A percentile compares a stretch with the other conserved stretches of the same genome.
Conservation (phyloP, 2,113 vertebrate species). For the Rhinogobius similis region DNA sequence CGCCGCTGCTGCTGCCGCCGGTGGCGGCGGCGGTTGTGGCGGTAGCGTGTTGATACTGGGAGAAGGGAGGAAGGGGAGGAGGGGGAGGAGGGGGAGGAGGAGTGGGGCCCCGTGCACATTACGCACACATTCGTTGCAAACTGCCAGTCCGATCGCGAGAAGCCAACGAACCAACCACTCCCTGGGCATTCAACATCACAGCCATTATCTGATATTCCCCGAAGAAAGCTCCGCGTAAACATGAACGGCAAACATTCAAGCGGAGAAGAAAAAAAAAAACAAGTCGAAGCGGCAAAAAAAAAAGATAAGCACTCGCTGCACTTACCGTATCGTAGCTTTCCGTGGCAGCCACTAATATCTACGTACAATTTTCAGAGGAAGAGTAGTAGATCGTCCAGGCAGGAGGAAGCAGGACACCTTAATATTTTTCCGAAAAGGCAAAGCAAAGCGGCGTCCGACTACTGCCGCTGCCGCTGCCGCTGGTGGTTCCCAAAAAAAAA, state of each 20-base stretch:
- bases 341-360: constrained; percentile 31
- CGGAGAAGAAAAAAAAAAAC: background rate
- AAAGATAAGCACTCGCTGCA: constrained; percentile 26
- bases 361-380: constrained; percentile 29
- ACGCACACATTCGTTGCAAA: constrained; percentile 22
- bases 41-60: background rate
- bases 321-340: constrained; percentile 57
- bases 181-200: constrained; percentile 62
- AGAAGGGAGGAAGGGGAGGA: background rate
- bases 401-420: constrained; percentile 33
- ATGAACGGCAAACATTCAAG: background rate
- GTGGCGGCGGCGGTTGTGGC: constrained; percentile 1
- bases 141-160: constrained; percentile 43
- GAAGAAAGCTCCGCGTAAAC: background rate
- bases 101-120: background rate
- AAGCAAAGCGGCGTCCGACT: constrained; percentile 40
- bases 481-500: background rate
- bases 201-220: constrained; percentile 50
- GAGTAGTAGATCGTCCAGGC: background rate
- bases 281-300: background rate
- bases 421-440: constrained; percentile 24
- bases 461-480: background rate
- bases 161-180: constrained; percentile 49
- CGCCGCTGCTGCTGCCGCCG: too few relatives aligned
- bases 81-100: background rate